Base-by-base conservation (phyloP, 2,797 vertebrate genomes). In the Tokudaia tokunoshimensis region DNA sequence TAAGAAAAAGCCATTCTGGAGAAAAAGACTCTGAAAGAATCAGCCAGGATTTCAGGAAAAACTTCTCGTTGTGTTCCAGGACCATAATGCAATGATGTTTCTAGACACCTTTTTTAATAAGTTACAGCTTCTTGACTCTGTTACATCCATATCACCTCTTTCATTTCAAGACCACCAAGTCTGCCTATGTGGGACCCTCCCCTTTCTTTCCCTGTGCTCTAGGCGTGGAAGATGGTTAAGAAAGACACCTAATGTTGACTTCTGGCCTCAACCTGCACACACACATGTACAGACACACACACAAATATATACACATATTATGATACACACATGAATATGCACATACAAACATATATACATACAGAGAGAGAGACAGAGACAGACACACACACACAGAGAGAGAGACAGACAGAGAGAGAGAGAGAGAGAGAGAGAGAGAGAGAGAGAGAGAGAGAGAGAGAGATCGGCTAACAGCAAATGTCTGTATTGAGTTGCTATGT, bases 291-390 rank as follows among this genome's bases (percentile, higher is more conserved):
- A 72, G 1, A 34, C 19, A 67, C 0, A 65, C 10, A 47, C 26
- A 83, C 15, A 84, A 4, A 24, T 0, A n/a, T n/a, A 89, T 57
- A 74, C 10, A 9, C 41, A 59, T 12, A 82, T 12, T 61, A 47
- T 14, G 65, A 13, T 37, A 6, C 37, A 83, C 24, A 63, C 41
- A 47, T 11, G 11, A 9, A 31, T 37, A 47, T 3, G 2, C 7
- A 57, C 52, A 11, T 26, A 34, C 0, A 34, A 0, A 50, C 26
- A 80, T 1, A 9, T 3, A 55, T 15, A 55, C 31, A 24, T 0
- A 81, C 6, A 61, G 6, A 41, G 0, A 41, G 41, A 41, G 41
- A 41, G 41, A 50, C 26, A 78, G 20, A 75, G 0, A 37, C 19
- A 41, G 1, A 76, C 24, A 76, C 26, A 79, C 12, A 24, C 17